Evolutionary conservation across 35 echinoderm and acorn worm species (phyloP).

Genomic region (Ophiothrix spiculata): DNA sequence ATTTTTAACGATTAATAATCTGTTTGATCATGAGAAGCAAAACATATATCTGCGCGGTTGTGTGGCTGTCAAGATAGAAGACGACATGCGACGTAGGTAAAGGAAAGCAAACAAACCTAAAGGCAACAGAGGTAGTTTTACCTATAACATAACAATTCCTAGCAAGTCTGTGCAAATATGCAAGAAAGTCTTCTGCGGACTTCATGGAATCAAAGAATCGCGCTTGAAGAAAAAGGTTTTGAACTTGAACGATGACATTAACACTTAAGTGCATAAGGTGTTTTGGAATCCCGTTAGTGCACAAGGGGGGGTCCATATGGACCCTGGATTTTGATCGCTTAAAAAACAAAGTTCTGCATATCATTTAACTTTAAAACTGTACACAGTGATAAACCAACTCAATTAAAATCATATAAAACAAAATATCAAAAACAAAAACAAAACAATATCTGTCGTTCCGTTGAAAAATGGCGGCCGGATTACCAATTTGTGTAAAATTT

Average conservation of each 20-base stretch:
- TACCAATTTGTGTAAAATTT: no score
- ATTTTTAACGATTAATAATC: slow-evolving; percentile 1
- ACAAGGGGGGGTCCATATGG: no score
- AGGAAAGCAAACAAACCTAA: neutral
- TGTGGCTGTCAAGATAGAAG: neutral
- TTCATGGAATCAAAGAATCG: slow-evolving; percentile 29
- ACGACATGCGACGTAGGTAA: neutral
- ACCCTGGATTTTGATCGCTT: no score
- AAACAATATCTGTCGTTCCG: no score
- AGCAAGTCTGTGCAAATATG: neutral
- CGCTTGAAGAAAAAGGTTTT: slow-evolving; percentile 17
- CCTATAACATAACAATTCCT: neutral
- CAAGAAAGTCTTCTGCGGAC: slow-evolving; percentile 2
- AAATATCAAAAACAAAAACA: no score
- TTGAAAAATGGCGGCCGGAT: no score
- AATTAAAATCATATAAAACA: no score
- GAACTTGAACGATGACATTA: neutral
- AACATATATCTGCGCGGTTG: slow-evolving; percentile 26
- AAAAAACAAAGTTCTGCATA: no score
- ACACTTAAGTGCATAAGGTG: no score
- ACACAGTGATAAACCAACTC: no score
- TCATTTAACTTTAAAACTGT: no score
- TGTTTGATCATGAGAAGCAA: slow-evolving; percentile 18
- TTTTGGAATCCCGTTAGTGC: no score
- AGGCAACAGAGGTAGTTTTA: neutral